These are phyloP conservation scores for Pica pica DNA, from an alignment of 2,113 vertebrate species.

Conservation along the genomic window DNA sequence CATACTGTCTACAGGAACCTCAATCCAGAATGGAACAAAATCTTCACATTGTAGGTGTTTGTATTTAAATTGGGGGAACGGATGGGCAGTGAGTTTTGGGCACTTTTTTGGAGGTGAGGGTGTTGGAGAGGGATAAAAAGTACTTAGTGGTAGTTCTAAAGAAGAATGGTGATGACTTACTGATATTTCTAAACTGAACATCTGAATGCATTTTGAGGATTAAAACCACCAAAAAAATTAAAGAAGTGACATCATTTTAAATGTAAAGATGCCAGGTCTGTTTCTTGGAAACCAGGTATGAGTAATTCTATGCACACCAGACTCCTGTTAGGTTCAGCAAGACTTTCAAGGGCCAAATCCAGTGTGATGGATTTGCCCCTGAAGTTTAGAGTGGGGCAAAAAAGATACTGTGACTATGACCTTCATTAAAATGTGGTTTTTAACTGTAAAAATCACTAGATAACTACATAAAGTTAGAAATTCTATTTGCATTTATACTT, in stretches of 20 bases:
- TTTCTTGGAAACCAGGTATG: not conserved
- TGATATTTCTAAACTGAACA: not conserved
- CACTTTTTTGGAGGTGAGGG: not conserved
- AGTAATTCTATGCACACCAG: not conserved
- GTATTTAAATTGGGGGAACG: not conserved
- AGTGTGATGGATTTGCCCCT: not conserved
- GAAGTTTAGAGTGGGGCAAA: not conserved
- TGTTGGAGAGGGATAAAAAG: not conserved
- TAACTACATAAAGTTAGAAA: not conserved
- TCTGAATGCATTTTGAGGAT: not conserved
- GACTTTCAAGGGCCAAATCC: not conserved
- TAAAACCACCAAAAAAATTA: not conserved
- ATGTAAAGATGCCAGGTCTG: not conserved
- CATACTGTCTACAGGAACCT: constrained; percentile 98
- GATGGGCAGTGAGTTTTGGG: not conserved
- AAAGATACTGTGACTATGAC: not conserved
- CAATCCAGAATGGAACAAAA: constrained; percentile 97
- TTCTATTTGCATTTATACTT: not conserved
- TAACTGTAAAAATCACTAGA: not conserved
- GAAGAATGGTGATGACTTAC: not conserved
- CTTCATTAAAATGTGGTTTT: not conserved
- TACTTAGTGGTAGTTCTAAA: not conserved
- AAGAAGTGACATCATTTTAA: not conserved
- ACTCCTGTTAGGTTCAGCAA: not conserved
- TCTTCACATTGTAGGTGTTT: constrained; percentile 95